Base-by-base conservation (phyloP, 2,797 vertebrate species). In the Notolepis coatsorum region DNA sequence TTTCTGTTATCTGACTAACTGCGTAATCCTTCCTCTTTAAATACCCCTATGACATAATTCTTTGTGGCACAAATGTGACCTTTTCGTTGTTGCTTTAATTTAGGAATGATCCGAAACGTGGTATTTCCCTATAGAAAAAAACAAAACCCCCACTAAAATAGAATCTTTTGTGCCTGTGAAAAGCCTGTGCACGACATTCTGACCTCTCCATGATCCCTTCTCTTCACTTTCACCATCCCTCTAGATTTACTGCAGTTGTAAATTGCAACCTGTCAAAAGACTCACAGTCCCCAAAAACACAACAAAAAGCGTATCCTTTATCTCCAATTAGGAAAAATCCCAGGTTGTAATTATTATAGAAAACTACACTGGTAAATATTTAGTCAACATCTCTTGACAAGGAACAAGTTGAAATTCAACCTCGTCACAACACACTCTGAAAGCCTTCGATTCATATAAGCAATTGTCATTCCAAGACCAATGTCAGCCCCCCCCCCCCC, bases 181-280 rank as follows among this genome's bases (percentile, higher is more conserved):
- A 8, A 2, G 13, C 13, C 13, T 35, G 7, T 6, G 7, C n/a
- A n/a, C n/a, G n/a, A n/a, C 8, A 15, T 66, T 58, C 50, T 58
- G 66, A 79, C 71, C 59, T 70, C 58, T 35, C 35, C 55, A 15
- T 6, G 10, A 25, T 38, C 23, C 46, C 24, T 41, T 43, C 56
- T 41, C 45, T 55, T 72, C 81, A 91, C 89, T 72, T 91, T 71
- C 89, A 79, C 75, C 66, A 65, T 82, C 86, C 81, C 63, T 86
- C 80, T 52, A 65, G 65, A 65, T 7, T 17, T 3, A 18, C 28
- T 33, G 3, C 8, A 8, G 17, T 31, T 4, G n/a, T n/a, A n/a
- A 42, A 76, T 54, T 27, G 58, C 38, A 67, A 79, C 62, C 65
- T 48, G 42, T 35, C 48, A 18, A 60, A 28, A 56, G 31, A 42